A percentile compares a stretch with the other conserved stretches of the same genome.
Evolutionary conservation across 2,113 vertebrate species (phyloP).

Genomic region (human (Homo sapiens)): DNA sequence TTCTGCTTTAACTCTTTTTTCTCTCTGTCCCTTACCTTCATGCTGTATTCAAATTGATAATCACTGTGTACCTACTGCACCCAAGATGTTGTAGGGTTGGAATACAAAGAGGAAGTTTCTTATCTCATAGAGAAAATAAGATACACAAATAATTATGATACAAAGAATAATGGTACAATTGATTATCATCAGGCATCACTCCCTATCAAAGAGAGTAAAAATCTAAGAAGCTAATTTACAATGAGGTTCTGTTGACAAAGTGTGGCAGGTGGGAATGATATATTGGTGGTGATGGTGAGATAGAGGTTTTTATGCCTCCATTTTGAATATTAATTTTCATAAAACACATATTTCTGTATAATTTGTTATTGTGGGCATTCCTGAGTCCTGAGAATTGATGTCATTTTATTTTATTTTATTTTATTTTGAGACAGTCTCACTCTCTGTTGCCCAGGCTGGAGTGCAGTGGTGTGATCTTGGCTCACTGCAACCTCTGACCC

Average conservation of each 20-base stretch:
- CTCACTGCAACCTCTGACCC: not conserved
- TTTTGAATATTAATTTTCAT: not conserved
- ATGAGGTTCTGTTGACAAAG: not conserved
- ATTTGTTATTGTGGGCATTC: not conserved
- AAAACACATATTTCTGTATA: not conserved
- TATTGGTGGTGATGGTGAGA: not conserved
- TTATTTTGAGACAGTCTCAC: not conserved
- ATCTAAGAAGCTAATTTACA: not conserved
- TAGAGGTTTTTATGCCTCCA: not conserved
- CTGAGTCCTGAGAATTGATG: not conserved
- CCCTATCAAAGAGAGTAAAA: not conserved
- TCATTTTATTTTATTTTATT: not conserved
- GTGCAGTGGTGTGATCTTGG: not conserved
- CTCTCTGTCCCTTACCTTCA: not conserved
- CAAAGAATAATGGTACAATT: not conserved
- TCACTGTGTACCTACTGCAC: not conserved
- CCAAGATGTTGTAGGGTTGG: not conserved
- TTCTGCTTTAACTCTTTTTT: not conserved
- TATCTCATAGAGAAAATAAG: not conserved
- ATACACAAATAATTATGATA: not conserved
- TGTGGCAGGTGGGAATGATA: not conserved
- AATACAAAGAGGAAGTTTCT: not conserved
- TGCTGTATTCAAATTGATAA: not conserved
- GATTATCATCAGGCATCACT: not conserved
- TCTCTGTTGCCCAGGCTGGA: not conserved